Conservation (phyloP, 2,113 vertebrate species). For the Australoheros scitulus region DNA sequence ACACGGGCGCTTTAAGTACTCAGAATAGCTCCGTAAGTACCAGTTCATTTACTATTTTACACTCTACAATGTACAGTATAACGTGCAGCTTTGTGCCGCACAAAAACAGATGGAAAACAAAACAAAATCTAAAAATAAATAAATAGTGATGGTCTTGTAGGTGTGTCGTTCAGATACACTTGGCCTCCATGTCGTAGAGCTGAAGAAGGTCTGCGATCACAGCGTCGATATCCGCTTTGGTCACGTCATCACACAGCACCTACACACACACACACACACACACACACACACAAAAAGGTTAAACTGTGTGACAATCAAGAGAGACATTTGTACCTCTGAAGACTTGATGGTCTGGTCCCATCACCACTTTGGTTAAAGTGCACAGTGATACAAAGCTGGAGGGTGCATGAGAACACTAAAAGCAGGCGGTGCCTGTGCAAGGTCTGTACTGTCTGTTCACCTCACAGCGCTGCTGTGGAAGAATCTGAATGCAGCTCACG, state of each 20-base stretch:
- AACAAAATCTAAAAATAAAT: too few species aligned
- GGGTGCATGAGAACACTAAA: neutral
- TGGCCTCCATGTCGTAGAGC: slow-evolving; percentile 88
- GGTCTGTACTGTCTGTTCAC: neutral
- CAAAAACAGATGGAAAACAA: neutral
- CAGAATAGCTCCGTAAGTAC: neutral
- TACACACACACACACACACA: slow-evolving; percentile 51
- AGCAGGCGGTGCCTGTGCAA: neutral
- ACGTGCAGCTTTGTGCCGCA: neutral
- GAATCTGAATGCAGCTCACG: neutral
- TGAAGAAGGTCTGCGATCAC: slow-evolving; percentile 87
- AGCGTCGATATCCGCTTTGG: slow-evolving; percentile 80
- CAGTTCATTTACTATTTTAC: neutral
- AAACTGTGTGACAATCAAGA: neutral
- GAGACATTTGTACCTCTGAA: neutral
- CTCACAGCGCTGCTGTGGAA: neutral
- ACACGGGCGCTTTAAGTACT: slow-evolving; percentile 1
- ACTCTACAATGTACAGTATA: neutral
- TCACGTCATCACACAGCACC: slow-evolving; percentile 87
- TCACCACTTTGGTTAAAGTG: neutral
- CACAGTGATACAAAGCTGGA: neutral
- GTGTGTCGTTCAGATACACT: slow-evolving; percentile 77
- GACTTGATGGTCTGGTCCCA: neutral
- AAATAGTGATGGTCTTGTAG: neutral
- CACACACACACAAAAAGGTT: slow-evolving; percentile 28